Base-by-base conservation (phyloP, 2,888 invertebrate species). In the Trachelus stipa region DNA sequence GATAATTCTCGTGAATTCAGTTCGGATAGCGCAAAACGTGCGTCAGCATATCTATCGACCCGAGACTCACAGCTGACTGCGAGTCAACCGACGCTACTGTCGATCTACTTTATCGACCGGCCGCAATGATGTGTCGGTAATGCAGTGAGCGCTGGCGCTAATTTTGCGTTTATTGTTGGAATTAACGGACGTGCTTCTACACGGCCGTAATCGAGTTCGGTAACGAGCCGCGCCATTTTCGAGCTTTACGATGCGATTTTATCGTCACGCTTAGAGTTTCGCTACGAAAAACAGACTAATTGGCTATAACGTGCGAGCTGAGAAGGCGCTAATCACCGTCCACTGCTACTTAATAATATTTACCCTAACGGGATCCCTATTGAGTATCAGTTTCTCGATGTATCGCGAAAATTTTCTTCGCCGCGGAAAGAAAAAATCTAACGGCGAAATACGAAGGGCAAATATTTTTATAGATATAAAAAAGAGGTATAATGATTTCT, bases 201-300 rank as follows among this genome's bases (percentile, higher is more conserved):
- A 73, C 74, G 73, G 34, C 68, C 74, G 74, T 77, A 77, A 77
- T 77, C 77, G 77, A 77, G 77, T 77, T 77, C 74, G 68, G 77
- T 73, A 35, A 34, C 37, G 77, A 74, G 73, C 35, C 69, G 35
- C 35, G 31, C 73, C 37, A 73, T 73, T 73, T 74, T 73, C 69
- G 73, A 37, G 77, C 73, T 77, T 77, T 73, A 77, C 74, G 73
- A 35, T 35, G 68, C 31, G 77, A 77, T 74, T 73, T 77, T 77
- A 77, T 77, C 77, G 73, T 77, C 69, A 69, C 6, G 23, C 56
- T 56, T 56, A 56, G 56, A 56, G 23, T 56, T 23, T 56, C 56
- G 56, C 56, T 56, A 23, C 23, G 56, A 56, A 23, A 56, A 56
- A 56, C 23, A 56, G 23, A 56, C 56, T 56, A 56, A 56, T 56